phyloP scores from a whole-genome alignment of 2,113 vertebrate species.

The Ranitomeya variabilis region DNA sequence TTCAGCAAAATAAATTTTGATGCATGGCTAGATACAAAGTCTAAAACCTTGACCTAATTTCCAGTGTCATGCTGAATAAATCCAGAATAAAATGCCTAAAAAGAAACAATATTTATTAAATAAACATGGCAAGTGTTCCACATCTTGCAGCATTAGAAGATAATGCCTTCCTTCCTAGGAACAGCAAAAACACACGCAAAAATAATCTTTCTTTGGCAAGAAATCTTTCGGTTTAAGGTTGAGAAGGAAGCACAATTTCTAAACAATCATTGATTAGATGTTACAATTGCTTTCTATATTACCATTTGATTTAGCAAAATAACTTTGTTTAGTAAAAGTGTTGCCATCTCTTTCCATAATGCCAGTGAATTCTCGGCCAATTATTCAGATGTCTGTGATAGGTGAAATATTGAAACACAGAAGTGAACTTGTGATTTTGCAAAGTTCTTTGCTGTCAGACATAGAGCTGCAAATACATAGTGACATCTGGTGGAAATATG shows the following conservation, averaged over 20 bases:
- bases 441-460: not conserved
- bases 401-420: no score
- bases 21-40: not conserved
- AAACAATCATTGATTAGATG: constrained; percentile 47
- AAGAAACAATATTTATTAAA: not conserved
- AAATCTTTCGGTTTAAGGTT: constrained; percentile 30
- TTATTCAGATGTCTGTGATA: no score
- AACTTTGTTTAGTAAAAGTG: no score
- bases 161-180: not conserved
- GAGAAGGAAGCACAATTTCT: constrained; percentile 22
- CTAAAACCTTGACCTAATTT: not conserved
- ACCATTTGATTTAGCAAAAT: not conserved
- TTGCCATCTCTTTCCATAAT: no score
- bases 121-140: not conserved
- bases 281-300: constrained; percentile 36
- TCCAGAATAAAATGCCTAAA: not conserved
- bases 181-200: not conserved
- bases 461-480: not conserved
- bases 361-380: no score
- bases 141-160: not conserved
- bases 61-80: not conserved
- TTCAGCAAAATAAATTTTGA: no score
- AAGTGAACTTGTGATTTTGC: no score
- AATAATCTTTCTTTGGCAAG: constrained; percentile 43
- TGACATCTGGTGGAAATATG: constrained; percentile 8